Conservation (phyloP, 2,797 vertebrate genomes). For the Muscicapa striata region DNA sequence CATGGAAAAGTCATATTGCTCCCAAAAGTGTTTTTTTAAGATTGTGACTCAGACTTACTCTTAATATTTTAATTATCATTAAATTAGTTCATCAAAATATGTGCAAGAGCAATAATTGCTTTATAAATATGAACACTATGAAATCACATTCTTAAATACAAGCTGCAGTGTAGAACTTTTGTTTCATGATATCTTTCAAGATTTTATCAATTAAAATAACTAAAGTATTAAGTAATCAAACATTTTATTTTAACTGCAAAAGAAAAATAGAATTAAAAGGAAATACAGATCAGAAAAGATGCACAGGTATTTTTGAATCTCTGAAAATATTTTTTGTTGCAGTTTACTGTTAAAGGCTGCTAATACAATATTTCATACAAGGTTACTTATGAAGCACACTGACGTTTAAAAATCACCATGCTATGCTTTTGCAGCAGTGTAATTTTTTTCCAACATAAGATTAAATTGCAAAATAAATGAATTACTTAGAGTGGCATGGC, state of each 20-base stretch:
- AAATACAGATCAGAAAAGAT: constrained; percentile 21
- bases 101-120: background rate
- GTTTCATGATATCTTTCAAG: background rate
- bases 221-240: constrained; percentile 26
- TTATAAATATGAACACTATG: background rate
- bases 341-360: constrained; percentile 62
- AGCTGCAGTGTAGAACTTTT: background rate
- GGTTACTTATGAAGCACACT: constrained; percentile 80
- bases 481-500: constrained; percentile 88
- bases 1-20: background rate
- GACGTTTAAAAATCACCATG: constrained; percentile 93
- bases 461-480: constrained; percentile 97
- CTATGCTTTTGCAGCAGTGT: constrained; percentile 75
- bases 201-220: background rate
- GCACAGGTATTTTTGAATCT: constrained; percentile 22
- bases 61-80: constrained; percentile 8
- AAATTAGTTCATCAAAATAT: background rate
- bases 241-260: background rate
- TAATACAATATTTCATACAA: constrained; percentile 78
- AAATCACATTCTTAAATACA: constrained; percentile 7
- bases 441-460: constrained; percentile 85
- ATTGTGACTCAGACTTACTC: background rate
- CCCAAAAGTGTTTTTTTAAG: background rate
- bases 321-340: constrained; percentile 56
- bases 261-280: constrained; percentile 14